Evolutionary conservation across 2,888 invertebrate species (phyloP), one percentile per base, ranked within the genome.

Genomic region (Mythimna pallens): DNA sequence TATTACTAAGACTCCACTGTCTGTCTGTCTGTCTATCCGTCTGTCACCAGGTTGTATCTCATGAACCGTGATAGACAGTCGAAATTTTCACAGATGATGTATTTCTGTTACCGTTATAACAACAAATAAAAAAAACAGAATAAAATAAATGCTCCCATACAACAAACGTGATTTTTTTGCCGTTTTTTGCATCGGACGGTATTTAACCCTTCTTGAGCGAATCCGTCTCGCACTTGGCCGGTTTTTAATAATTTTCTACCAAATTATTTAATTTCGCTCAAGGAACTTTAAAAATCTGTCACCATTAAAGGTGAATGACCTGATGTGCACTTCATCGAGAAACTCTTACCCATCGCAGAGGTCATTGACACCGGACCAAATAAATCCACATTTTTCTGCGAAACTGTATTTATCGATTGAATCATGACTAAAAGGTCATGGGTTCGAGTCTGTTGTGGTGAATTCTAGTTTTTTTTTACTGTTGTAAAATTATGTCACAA

Each of bases 381-480:
- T 86, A 84, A 81, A 82, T 86, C 72, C 84, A 84, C 84, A 86
- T 81, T 71, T 84, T 82, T 85, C 70, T 81, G 75, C 81, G 65
- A 81, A 84, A 83, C 83, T 74, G 81, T 82, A 74, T 70, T 69
- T 72, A 77, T 80, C 65, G 73, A 78, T 77, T 73, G 74, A 65
- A 73, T 80, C 76, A 77, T 77, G 73, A 61, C 67, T 71, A 73
- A 84, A 25, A 84, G 85, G 82, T 85, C 85, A 67, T 57, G 34
- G 73, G 76, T 77, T 76, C 74, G 73, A 71, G 17, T 58, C 52
- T 30, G 59, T 34, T 54, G 43, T 70, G 50, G 74, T 65, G n/a
- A 58, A 55, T 68, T 69, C 36, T 65, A 73, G 65, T 36, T 65
- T 73, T 65, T 55, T 17, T 34, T 40, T 12, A 58, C 25, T 4